Base-by-base conservation (phyloP, 2,113 vertebrate species). In the Melanocharis versteri region DNA sequence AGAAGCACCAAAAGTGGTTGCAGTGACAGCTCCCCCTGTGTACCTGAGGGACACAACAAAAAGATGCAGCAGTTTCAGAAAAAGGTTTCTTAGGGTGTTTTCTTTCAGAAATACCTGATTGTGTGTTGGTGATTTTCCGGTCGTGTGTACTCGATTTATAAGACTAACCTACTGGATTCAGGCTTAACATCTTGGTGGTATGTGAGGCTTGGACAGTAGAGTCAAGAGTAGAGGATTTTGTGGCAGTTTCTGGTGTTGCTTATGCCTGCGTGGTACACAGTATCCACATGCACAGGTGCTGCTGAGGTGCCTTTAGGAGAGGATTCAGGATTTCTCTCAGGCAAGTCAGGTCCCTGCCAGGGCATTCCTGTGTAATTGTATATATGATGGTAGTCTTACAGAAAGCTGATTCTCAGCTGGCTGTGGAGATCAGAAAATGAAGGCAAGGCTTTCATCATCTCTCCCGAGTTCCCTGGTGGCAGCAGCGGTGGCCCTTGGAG, bases 251-350 rank as follows among this genome's bases (percentile, higher is more conserved):
- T 79, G 23, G 8, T 45, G 28, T 58, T 73, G 28, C 15, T 48
- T 60, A 7, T 69, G 39, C 39, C n/a, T 47, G 8, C 30, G 57
- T 75, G 64, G 56, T 39, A 5, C 22, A n/a, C 24, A 28, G 48
- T 0, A 0, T 37, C 10, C 37, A 6, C 0, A 1, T 18, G 19
- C 14, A 23, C 0, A 2, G 23, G 22, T 68, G 20, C 40, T 65
- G 28, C 45, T 30, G 42, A 77, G 26, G 18, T 48, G 17, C 60
- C 60, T 81, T 73, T 24, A 26, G 87, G 45, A 90, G 23, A 31
- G 12, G 13, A 45, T 73, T 86, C 2, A 5, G 39, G 23, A 51
- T 62, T 56, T 73, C 44, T 66, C 31, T 58, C 5, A 24, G 53
- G 20, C 40, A 24, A 27, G 11, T 79, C 66, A 39, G 5, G 61